Conservation (phyloP, 2,888 invertebrate species). For the Polietes domitor region DNA sequence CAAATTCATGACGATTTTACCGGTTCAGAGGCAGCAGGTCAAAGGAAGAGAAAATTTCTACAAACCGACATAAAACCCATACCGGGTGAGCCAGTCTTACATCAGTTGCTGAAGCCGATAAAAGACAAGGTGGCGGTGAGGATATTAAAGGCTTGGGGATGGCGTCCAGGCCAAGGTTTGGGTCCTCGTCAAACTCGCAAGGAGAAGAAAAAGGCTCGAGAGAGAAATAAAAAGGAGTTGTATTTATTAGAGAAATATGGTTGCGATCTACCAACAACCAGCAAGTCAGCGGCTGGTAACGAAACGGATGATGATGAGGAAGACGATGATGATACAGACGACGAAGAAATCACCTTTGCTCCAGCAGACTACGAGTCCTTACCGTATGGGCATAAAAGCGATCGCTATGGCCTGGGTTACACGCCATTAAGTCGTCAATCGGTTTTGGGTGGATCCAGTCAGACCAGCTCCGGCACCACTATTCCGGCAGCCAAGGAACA, state of each 20-base stretch:
- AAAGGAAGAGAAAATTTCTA: slow-evolving; percentile 80
- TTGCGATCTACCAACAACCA: slow-evolving; percentile 68
- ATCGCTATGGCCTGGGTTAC: slow-evolving; percentile 91
- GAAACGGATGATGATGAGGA: slow-evolving; percentile 62
- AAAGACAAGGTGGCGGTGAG: slow-evolving; percentile 94
- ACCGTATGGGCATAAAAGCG: slow-evolving; percentile 88
- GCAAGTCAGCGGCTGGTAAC: slow-evolving; percentile 30
- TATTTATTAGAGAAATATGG: slow-evolving; percentile 79
- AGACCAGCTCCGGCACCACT: not conserved
- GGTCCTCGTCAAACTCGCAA: slow-evolving; percentile 80
- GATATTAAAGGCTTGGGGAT: slow-evolving; percentile 94
- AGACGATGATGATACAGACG: slow-evolving; percentile 68
- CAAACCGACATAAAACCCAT: slow-evolving; percentile 74
- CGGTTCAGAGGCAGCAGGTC: slow-evolving; percentile 71
- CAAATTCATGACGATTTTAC: slow-evolving; percentile 90
- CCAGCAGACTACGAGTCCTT: slow-evolving; percentile 92
- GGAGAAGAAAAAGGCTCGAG: slow-evolving; percentile 79
- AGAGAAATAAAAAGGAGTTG: slow-evolving; percentile 75
- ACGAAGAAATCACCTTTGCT: slow-evolving; percentile 82
- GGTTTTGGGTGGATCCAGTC: slow-evolving; percentile 78
- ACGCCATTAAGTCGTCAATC: slow-evolving; percentile 84
- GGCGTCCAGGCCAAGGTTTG: slow-evolving; percentile 92
- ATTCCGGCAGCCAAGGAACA: slow-evolving; percentile 69
- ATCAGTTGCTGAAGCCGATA: slow-evolving; percentile 86
- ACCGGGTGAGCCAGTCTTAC: slow-evolving; percentile 86